Evolutionary conservation across 2,888 invertebrate species (phyloP).

Genomic region (Drosophila birchii): DNA sequence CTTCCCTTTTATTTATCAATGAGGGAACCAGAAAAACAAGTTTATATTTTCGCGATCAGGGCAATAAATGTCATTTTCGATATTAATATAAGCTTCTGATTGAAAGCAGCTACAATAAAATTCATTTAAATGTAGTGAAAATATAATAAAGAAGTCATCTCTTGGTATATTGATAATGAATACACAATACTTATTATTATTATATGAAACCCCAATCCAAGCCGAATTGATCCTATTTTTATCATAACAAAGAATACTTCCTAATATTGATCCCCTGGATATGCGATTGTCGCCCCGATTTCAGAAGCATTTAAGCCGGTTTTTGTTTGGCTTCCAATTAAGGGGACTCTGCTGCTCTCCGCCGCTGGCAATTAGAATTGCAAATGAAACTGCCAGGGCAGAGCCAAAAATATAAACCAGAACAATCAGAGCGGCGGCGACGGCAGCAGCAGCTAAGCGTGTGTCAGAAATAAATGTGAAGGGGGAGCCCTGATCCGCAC

Average conservation of each 20-base stretch:
- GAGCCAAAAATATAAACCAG: slow-evolving; percentile 33
- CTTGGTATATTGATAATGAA: background rate
- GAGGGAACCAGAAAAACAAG: slow-evolving; percentile 71
- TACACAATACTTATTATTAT: background rate
- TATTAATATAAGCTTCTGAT: slow-evolving; percentile 33
- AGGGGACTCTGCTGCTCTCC: slow-evolving; percentile 31
- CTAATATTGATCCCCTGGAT: background rate
- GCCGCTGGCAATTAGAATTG: slow-evolving; percentile 71
- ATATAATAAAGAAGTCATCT: background rate
- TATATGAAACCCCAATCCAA: background rate
- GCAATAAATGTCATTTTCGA: slow-evolving; percentile 49
- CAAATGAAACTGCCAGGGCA: slow-evolving; percentile 54
- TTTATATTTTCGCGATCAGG: slow-evolving; percentile 45
- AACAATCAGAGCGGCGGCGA: slow-evolving; percentile 17
- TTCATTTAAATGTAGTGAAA: background rate
- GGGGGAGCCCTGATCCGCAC: slow-evolving; percentile 17
- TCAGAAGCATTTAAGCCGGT: slow-evolving; percentile 9
- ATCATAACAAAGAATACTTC: slow-evolving; percentile 13
- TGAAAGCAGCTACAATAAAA: slow-evolving; percentile 1
- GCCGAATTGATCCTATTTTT: background rate
- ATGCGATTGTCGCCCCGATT: background rate
- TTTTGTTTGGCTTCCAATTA: slow-evolving; percentile 57
- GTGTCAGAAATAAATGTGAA: slow-evolving; percentile 64
- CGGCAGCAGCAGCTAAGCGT: slow-evolving; percentile 21
- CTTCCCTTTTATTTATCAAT: slow-evolving; percentile 62